phyloP scores from a whole-genome alignment of 2,888 invertebrate genomes.

The Lithodes maja region DNA sequence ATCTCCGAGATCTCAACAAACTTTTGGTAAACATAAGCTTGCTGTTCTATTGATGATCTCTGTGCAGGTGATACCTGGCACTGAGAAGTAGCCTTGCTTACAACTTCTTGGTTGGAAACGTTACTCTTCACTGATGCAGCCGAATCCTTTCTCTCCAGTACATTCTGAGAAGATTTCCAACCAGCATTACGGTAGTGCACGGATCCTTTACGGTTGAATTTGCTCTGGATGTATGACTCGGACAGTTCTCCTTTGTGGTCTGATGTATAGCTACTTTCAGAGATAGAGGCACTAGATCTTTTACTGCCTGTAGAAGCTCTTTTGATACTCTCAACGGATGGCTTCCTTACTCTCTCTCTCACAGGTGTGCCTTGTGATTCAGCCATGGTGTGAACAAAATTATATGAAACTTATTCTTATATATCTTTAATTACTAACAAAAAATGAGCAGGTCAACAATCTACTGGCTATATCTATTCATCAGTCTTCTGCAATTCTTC shows the following conservation, averaged over 20 bases:
- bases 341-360: slow-evolving; percentile 21
- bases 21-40: slow-evolving; percentile 44
- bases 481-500: slow-evolving; percentile 2
- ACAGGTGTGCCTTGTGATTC: slow-evolving; percentile 2
- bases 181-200: slow-evolving; percentile 61
- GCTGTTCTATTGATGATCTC: slow-evolving; percentile 37
- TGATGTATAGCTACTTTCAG: neutral
- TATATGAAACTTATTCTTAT: neutral
- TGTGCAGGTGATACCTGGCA: neutral
- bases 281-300: slow-evolving; percentile 19
- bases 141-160: slow-evolving; percentile 25
- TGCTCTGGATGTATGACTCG: slow-evolving; percentile 44
- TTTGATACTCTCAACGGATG: slow-evolving; percentile 11
- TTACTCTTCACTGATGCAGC: slow-evolving; percentile 41
- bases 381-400: slow-evolving; percentile 16
- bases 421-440: neutral
- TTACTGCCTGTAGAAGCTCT: slow-evolving; percentile 4
- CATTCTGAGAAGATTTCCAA: slow-evolving; percentile 49
- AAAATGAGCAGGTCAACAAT: too few species aligned
- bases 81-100: neutral
- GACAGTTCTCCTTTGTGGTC: slow-evolving; percentile 14
- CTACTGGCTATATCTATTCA: neutral
- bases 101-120: slow-evolving; percentile 13
- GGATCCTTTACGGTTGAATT: slow-evolving; percentile 54
- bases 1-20: slow-evolving; percentile 48